Base-by-base conservation (phyloP, 2,797 vertebrate genomes). In the Anniella stebbinsi region DNA sequence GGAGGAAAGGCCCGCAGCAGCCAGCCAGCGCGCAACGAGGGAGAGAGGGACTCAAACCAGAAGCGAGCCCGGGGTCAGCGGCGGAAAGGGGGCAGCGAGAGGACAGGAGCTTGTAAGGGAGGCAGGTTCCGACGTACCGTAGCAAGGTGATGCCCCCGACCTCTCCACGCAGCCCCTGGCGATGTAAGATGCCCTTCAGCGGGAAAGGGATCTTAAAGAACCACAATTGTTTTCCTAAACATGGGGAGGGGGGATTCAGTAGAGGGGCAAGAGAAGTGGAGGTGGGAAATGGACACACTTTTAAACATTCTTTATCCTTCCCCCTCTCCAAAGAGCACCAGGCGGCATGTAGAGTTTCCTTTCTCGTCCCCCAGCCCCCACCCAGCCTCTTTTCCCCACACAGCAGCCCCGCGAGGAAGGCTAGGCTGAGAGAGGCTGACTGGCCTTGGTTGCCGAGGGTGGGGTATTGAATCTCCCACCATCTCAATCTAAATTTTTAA, bases 1-100 rank as follows among this genome's bases (percentile, higher is more conserved):
- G 5, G 90, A 81, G 88, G 15, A 3, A 2, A 38, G 88, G 23
- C 92, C 63, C 88, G 98, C 57, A 38, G 80, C 80, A 54, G 78
- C 80, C 83, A 66, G n/a, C 94, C 94, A 93, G 91, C 90, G 89
- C 30, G 1, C 73, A 23, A 38, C 33, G 38, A 36, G 67, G 33
- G 67, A 23, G 81, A 70, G 41, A 7, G 38, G 66, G 12, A 23
- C 87, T 81, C 69, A 67, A 73, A 48, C 45, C 18, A 66, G 38
- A 17, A n/a, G 38, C 11, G 69, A 25, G 81, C 72, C 30, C 80
- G 10, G 36, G 60, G 81, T 77, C 45, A 76, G 60, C 54, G 70
- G 30, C 21, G 21, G 38, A 70, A 51, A n/a, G 76, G 36, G 38
- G 9, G 30, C 48, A 66, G 75, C 60, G 51, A 36, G 11, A n/a